phyloP scores from a whole-genome alignment of 2,113 vertebrate genomes.

The Ptyas mucosa region DNA sequence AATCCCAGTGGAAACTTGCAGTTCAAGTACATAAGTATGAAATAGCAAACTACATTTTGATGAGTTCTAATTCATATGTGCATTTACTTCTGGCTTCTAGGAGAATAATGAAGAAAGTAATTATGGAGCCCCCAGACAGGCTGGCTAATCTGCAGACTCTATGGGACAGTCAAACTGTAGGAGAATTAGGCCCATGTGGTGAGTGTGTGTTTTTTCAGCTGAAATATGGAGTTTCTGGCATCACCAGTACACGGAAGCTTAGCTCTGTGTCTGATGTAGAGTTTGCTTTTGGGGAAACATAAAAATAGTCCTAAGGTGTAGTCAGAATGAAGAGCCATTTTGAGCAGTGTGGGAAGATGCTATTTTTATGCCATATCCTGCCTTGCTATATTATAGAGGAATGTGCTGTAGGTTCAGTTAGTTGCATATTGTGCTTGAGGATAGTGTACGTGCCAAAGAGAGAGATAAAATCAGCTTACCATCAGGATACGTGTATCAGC shows the following conservation, averaged over 20 bases:
- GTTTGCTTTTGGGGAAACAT: conserved; percentile 44
- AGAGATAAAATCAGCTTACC: not conserved
- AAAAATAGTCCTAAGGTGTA: conserved; percentile 68
- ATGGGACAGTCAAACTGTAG: conserved; percentile 89
- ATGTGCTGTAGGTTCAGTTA: conserved; percentile 26
- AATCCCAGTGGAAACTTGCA: conserved; percentile 1
- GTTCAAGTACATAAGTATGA: not conserved
- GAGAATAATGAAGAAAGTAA: conserved; percentile 92
- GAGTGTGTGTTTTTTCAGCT: conserved; percentile 60
- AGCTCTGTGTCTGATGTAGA: conserved; percentile 58
- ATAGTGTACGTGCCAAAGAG: conserved; percentile 22
- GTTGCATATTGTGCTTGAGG: conserved; percentile 27
- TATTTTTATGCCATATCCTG: conserved; percentile 55
- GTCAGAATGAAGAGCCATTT: conserved; percentile 48
- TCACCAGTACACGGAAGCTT: conserved; percentile 40
- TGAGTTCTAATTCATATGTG: not conserved
- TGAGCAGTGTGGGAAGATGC: conserved; percentile 54
- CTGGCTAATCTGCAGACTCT: conserved; percentile 80
- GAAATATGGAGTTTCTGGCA: conserved; percentile 42
- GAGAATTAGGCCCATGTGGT: conserved; percentile 95
- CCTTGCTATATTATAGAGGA: conserved; percentile 14
- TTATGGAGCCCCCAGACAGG: conserved; percentile 88
- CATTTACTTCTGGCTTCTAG: conserved; percentile 64
- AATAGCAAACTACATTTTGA: not conserved
- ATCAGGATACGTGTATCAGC: not conserved